Base-by-base conservation (phyloP, 2,113 vertebrate species). In the Porphyrio hochstetteri region DNA sequence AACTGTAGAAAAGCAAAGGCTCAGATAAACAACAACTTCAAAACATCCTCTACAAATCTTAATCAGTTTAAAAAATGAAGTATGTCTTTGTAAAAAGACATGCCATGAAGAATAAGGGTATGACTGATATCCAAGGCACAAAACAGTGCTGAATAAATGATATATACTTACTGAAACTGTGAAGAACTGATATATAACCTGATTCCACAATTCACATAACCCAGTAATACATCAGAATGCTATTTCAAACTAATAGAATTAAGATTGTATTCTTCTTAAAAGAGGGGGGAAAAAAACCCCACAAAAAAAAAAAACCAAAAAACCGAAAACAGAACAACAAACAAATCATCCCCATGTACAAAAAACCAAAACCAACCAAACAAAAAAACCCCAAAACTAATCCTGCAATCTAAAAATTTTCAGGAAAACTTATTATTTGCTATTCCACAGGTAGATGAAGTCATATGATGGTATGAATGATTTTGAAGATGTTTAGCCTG, bases 141-240 rank as follows among this genome's bases (percentile, higher is more conserved):
- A 87, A 60, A 1, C 12, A 23, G 13, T 46, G 14, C 8, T 42
- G 11, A 63, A 42, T 23, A 24, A 21, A 3, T 25, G 31, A 5
- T 19, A 40, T 8, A 52, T 77, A 72, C 2, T 52, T 40, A 71
- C 11, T 16, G 8, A 72, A 36, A 10, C 9, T 36, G 5, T 21
- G 6, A 71, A 44, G 31, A 55, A 67, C 1, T 7, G 4, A 11
- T 40, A 23, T 12, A 72, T 76, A 76, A 77, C 7, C 3, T 35
- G 72, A 56, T 55, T 78, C 15, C 9, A 48, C 18, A 70, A 31
- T 50, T 82, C 68, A 33, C 29, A 82, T 27, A 82, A 61, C 7
- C 4, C 17, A 60, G 9, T 44, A 63, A 23, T 28, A 57, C 2
- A 2, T 29, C 27, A 27, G 16, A 42, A 36, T 46, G 5, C 0